Conservation (phyloP, 2,797 vertebrate genomes). For the Myotis pilosus region DNA sequence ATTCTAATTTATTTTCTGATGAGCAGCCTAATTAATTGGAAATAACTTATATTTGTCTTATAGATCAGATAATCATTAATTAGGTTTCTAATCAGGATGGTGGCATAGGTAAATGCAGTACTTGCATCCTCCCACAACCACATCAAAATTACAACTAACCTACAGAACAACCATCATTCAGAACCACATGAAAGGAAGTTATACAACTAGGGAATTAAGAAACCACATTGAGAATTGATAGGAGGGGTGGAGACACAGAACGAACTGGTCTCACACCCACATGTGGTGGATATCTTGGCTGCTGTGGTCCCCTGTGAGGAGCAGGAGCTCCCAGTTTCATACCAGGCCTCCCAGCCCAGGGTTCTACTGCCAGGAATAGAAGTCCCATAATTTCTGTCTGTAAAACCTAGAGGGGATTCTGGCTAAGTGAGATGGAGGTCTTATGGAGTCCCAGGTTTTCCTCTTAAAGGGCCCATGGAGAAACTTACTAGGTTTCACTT, state of each 20-base stretch:
- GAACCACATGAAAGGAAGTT: not conserved
- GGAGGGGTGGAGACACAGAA: not conserved
- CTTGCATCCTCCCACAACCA: not conserved
- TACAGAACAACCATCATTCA: not conserved
- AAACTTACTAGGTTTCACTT: not conserved
- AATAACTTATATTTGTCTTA: slow-evolving; percentile 34
- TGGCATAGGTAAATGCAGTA: not conserved
- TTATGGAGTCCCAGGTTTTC: not conserved
- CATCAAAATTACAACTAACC: not conserved
- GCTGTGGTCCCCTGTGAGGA: not conserved
- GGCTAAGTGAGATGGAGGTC: not conserved
- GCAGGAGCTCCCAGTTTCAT: not conserved
- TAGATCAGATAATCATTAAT: slow-evolving; percentile 31
- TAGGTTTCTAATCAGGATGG: not conserved
- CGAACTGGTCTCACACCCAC: not conserved
- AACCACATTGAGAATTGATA: not conserved
- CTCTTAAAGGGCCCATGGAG: not conserved
- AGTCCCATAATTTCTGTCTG: not conserved
- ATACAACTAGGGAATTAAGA: not conserved
- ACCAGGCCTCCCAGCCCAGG: not conserved
- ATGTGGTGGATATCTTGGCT: not conserved
- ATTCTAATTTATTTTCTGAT: slow-evolving; percentile 15
- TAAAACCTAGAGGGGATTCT: not conserved
- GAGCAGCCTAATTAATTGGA: not conserved
- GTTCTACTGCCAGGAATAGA: not conserved